A percentile compares a stretch with the other conserved stretches of the same genome.
Evolutionary conservation across 2,113 vertebrate genomes (phyloP).

Genomic region (Lagopus muta): DNA sequence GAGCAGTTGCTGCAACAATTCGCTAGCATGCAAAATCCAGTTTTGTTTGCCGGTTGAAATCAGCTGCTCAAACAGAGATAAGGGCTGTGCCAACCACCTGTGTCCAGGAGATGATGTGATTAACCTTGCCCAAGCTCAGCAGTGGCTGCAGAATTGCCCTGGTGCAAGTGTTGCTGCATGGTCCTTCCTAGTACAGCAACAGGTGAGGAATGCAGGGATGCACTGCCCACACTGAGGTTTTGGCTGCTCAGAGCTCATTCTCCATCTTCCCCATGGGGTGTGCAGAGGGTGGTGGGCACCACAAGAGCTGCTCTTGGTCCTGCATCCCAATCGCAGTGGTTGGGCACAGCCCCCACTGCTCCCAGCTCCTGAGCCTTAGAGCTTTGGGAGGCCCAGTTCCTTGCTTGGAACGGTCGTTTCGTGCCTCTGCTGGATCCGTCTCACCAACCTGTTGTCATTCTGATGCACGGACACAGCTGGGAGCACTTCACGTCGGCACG

Average conservation of each 20-base stretch:
- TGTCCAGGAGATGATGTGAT: constrained; percentile 23
- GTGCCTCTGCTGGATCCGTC: not conserved
- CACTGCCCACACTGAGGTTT: not conserved
- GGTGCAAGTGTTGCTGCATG: not conserved
- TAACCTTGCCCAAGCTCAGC: not conserved
- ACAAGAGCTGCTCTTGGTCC: not conserved
- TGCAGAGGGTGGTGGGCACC: not conserved
- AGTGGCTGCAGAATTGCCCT: not conserved
- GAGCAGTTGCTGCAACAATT: not conserved
- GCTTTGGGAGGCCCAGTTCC: no score
- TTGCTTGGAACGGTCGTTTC: rapidly evolving
- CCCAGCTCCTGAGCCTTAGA: rapidly evolving
- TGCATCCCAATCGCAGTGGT: not conserved
- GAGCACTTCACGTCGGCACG: not conserved
- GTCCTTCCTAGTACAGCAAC: not conserved
- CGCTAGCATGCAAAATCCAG: not conserved
- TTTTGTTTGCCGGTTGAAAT: not conserved
- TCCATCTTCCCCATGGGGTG: not conserved
- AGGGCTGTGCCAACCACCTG: not conserved
- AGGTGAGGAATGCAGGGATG: not conserved
- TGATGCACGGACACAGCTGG: not conserved
- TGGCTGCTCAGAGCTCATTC: not conserved
- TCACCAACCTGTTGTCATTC: no score
- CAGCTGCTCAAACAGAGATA: constrained; percentile 46
- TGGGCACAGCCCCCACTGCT: not conserved